These are phyloP conservation scores for Muscicapa adusta DNA, from an alignment of 2,113 vertebrate genomes.

Conservation along the genomic window DNA sequence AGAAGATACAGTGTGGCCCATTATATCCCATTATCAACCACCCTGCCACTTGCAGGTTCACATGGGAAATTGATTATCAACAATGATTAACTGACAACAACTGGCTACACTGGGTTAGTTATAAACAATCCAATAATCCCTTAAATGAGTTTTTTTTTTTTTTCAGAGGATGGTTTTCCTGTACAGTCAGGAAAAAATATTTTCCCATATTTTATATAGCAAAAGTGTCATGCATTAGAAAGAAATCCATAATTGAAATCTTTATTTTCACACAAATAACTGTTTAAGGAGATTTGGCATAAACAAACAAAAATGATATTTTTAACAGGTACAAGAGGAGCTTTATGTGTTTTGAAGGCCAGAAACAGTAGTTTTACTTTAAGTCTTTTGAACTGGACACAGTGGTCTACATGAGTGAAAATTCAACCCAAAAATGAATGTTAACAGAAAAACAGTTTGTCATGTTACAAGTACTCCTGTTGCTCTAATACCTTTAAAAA, in stretches of 20 bases:
- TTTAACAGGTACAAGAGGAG: background rate
- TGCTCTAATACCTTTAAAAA: slow-evolving; percentile 38
- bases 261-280: background rate
- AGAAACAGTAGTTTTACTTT: background rate
- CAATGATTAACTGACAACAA: background rate
- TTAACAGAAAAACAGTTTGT: background rate
- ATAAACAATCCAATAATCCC: background rate
- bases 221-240: background rate
- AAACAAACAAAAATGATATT: background rate
- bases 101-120: background rate
- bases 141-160: background rate
- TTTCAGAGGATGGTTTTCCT: background rate
- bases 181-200: background rate
- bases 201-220: background rate
- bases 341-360: background rate
- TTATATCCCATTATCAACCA: background rate
- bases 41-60: background rate
- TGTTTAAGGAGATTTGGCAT: background rate
- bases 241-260: background rate
- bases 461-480: slow-evolving; percentile 4
- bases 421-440: background rate
- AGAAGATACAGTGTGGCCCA: background rate
- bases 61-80: background rate
- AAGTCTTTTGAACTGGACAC: background rate
- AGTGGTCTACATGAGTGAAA: background rate